phyloP scores from a whole-genome alignment of 2,797 vertebrate genomes.

The Myoxocephalus aenaeus region DNA sequence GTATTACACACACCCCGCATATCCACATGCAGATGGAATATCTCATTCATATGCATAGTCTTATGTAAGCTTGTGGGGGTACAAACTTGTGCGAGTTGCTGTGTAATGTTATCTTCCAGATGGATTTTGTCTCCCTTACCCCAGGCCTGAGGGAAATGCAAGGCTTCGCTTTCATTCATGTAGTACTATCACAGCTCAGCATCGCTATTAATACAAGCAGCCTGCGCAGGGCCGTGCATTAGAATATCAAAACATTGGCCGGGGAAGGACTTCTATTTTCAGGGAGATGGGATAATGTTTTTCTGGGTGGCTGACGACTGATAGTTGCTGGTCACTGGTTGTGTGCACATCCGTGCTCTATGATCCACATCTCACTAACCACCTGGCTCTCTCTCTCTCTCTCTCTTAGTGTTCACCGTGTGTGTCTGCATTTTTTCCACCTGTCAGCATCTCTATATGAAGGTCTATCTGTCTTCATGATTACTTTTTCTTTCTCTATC shows the following conservation, averaged over 20 bases:
- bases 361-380: conserved; percentile 30
- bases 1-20: conserved; percentile 31
- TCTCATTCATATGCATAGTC: conserved; percentile 72
- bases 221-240: conserved; percentile 60
- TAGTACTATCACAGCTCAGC: conserved; percentile 74
- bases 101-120: conserved; percentile 80
- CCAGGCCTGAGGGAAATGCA: conserved; percentile 67
- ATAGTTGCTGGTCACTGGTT: conserved; percentile 45
- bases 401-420: conserved; percentile 23
- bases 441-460: conserved; percentile 29
- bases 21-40: conserved; percentile 46
- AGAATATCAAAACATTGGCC: conserved; percentile 76
- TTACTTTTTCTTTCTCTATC: conserved; percentile 17
- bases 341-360: conserved; percentile 21
- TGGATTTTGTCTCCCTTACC: conserved; percentile 75
- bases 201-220: conserved; percentile 78
- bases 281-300: conserved; percentile 62
- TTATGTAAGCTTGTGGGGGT: conserved; percentile 75
- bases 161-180: conserved; percentile 75
- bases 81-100: conserved; percentile 72
- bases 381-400: conserved; percentile 16
- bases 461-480: conserved; percentile 30
- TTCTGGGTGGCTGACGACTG: conserved; percentile 62
- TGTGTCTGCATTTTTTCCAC: conserved; percentile 46
- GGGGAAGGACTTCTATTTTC: conserved; percentile 64